phyloP scores from a whole-genome alignment of 2,888 invertebrate species.

The Papilio demoleus region DNA sequence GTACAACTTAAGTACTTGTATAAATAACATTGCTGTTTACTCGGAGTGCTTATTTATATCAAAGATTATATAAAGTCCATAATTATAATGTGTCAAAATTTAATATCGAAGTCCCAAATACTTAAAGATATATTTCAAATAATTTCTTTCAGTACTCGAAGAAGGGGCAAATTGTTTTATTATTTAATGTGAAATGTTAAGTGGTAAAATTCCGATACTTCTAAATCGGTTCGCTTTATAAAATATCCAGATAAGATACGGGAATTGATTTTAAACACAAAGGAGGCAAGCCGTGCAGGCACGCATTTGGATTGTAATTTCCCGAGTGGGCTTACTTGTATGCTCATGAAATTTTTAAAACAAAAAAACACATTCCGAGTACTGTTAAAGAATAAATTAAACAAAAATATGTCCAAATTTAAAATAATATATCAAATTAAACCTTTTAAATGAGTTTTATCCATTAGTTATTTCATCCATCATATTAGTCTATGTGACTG shows the following conservation, averaged over 20 bases:
- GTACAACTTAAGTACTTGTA: too few species aligned
- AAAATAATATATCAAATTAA: too few species aligned
- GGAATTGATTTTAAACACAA: constrained; percentile 81
- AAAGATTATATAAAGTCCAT: too few species aligned
- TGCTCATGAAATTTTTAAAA: constrained; percentile 23
- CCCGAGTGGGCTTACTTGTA: constrained; percentile 52
- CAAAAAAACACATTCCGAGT: neutral
- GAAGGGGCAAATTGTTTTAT: neutral
- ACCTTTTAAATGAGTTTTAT: too few species aligned
- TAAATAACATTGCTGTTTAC: too few species aligned
- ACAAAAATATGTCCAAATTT: too few species aligned
- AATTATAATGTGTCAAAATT: too few species aligned
- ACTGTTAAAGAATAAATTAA: neutral
- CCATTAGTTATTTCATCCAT: neutral
- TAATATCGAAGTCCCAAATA: too few species aligned
- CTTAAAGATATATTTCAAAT: too few species aligned
- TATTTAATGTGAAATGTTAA: neutral
- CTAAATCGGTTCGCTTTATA: constrained; percentile 68
- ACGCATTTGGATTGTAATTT: constrained; percentile 79
- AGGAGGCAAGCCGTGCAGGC: constrained; percentile 73
- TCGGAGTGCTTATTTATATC: too few species aligned
- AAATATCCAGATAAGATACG: constrained; percentile 71
- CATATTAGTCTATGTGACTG: neutral
- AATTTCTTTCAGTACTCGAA: neutral
- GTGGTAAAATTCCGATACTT: constrained; percentile 19